Evolutionary conservation across 2,113 vertebrate genomes (phyloP).

Genomic region (Sinocyclocheilus maitianheensis): DNA sequence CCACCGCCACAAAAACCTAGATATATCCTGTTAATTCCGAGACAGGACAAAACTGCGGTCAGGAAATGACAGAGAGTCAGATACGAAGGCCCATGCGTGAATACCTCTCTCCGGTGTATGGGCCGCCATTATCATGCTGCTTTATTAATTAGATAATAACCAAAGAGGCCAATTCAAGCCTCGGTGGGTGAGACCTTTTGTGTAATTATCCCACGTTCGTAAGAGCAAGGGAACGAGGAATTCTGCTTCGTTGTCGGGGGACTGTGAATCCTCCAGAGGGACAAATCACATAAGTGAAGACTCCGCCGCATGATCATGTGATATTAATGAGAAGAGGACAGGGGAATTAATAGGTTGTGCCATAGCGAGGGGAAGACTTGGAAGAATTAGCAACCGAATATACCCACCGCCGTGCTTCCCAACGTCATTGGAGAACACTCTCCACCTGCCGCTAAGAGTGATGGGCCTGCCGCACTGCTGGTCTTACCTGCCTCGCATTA

Average conservation of each 20-base stretch:
- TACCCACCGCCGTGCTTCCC: slow-evolving; percentile 33
- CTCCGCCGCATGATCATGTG: slow-evolving; percentile 18
- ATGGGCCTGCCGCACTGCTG: slow-evolving; percentile 17
- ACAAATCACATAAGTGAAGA: slow-evolving; percentile 47
- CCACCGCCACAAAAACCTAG: slow-evolving; percentile 30
- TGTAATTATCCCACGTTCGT: slow-evolving; percentile 31
- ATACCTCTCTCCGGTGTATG: neutral
- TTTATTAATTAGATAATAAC: slow-evolving; percentile 50
- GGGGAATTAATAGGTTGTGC: slow-evolving; percentile 32
- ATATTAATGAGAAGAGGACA: slow-evolving; percentile 56
- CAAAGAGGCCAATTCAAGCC: slow-evolving; percentile 33
- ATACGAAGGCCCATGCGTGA: slow-evolving; percentile 13
- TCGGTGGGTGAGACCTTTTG: slow-evolving; percentile 40
- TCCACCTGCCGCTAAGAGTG: slow-evolving; percentile 36
- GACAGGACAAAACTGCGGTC: slow-evolving; percentile 16
- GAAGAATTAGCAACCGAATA: slow-evolving; percentile 38
- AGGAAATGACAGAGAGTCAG: neutral
- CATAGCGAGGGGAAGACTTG: neutral
- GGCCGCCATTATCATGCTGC: neutral
- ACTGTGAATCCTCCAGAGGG: slow-evolving; percentile 59
- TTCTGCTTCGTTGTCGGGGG: slow-evolving; percentile 48
- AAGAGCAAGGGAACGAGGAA: neutral
- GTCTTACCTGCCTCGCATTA: slow-evolving; percentile 33
- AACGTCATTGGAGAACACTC: neutral
- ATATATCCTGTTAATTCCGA: neutral